Evolutionary conservation across 2,888 invertebrate species (phyloP), one percentile per base, ranked within the genome.

Genomic region (Alsophila aescularia): DNA sequence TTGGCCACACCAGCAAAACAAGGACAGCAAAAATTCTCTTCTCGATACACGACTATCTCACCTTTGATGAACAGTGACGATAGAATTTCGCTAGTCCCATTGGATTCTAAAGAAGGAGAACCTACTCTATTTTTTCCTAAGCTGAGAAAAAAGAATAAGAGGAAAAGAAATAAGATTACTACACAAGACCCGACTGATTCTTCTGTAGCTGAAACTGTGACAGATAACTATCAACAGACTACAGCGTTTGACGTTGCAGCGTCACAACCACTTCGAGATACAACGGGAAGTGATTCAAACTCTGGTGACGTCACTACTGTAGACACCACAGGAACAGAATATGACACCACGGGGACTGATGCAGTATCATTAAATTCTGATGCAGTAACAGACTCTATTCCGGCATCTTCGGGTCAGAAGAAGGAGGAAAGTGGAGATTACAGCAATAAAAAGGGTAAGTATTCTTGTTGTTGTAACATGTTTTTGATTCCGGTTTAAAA

Each of bases 91-190:
- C 62, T 90, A 51, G 77, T 87, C 1, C 87, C 90, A 10, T 72
- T 74, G 29, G 75, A 76, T 0, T 58, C 55, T 9, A 72, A 78
- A 0, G 81, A 81, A 61, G 81, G 79, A 35, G 87, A 88, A 60
- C 90, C 90, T 0, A 80, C 87, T 1, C 57, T 86, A 9, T 90
- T 87, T 69, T 86, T 87, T 63, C 86, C 89, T 0, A 83, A 82
- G 58, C 77, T 73, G 50, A 73, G 73, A 31, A n/a, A n/a, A n/a
- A 85, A 81, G 50, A 80, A 64, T 31, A 88, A 75, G 53, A 75
- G 72, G 18, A 66, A 67, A 18, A 85, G 76, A 39, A 51, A 58
- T 0, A 78, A 62, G 40, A 24, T 64, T 3, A 73, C 60, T 0
- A 63, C 67, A 0, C 52, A 69, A 16, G 44, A 9, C 7, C n/a